Percentiles rank a stretch among this genome's conserved stretches.
These are phyloP conservation scores for Sialis fuliginosa DNA, from an alignment of 2,888 invertebrate genomes.

Conservation along the genomic window DNA sequence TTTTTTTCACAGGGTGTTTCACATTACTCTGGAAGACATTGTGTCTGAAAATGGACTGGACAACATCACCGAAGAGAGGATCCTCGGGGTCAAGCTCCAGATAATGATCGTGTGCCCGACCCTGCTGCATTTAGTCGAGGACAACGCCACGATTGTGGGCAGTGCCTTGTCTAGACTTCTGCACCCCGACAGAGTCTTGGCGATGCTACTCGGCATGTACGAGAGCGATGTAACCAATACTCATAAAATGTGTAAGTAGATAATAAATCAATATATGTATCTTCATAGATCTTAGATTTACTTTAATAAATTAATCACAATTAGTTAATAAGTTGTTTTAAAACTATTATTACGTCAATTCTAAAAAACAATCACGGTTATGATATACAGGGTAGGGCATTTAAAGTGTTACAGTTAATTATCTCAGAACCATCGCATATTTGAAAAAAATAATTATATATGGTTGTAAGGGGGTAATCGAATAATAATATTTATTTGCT, in stretches of 20 bases:
- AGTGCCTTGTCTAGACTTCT: slow-evolving; percentile 35
- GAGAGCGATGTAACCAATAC: slow-evolving; percentile 50
- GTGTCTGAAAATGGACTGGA: slow-evolving; percentile 18
- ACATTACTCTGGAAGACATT: slow-evolving; percentile 55
- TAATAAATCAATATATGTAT: background rate
- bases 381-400: too few relatives aligned
- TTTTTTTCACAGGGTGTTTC: slow-evolving; percentile 57
- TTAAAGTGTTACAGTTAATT: too few relatives aligned
- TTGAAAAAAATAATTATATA: too few relatives aligned
- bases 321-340: too few relatives aligned
- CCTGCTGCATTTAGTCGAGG: slow-evolving; percentile 41
- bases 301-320: too few relatives aligned
- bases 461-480: too few relatives aligned
- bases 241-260: slow-evolving; percentile 44
- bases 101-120: slow-evolving; percentile 66
- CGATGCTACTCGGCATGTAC: slow-evolving; percentile 63
- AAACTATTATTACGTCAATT: too few relatives aligned
- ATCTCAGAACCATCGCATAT: too few relatives aligned
- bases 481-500: too few relatives aligned
- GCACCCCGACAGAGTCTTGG: slow-evolving; percentile 54
- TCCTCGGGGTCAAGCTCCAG: slow-evolving; percentile 52
- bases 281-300: background rate
- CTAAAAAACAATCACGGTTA: too few relatives aligned
- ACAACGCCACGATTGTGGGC: slow-evolving; percentile 17
- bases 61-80: slow-evolving; percentile 32